Evolutionary conservation across 2,113 vertebrate genomes (phyloP).

Genomic region (Formicarius rufipectus): DNA sequence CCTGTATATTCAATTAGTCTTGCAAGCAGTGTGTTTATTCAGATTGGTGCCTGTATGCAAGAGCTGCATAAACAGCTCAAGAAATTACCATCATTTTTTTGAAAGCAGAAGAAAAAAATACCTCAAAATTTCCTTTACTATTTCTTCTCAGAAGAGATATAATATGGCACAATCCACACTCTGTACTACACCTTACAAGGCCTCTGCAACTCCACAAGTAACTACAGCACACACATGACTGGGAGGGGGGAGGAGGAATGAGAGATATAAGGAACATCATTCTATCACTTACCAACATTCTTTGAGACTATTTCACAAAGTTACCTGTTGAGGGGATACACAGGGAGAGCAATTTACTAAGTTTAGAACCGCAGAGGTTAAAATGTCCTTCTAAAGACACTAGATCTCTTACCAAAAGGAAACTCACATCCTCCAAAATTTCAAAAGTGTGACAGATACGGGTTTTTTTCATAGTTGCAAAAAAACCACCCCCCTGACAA

Average conservation of each 20-base stretch:
- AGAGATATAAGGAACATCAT: background rate
- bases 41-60: background rate
- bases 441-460: background rate
- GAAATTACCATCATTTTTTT: background rate
- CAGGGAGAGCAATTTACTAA: background rate
- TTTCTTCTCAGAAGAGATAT: background rate
- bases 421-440: background rate
- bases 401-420: background rate
- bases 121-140: background rate
- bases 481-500: no score
- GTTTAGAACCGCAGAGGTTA: background rate
- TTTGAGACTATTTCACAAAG: background rate
- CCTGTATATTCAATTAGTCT: background rate
- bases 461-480: background rate
- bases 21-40: background rate
- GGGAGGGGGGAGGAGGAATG: background rate
- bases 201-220: background rate
- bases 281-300: accelerated
- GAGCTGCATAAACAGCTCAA: background rate
- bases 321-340: background rate
- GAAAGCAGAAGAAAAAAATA: background rate
- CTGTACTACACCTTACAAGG: background rate
- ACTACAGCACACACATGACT: accelerated
- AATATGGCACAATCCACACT: accelerated
- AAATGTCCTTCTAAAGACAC: background rate